Evolutionary conservation across 92 coral and sea anemone genomes (phyloP).

Genomic region (Porites lobata): DNA sequence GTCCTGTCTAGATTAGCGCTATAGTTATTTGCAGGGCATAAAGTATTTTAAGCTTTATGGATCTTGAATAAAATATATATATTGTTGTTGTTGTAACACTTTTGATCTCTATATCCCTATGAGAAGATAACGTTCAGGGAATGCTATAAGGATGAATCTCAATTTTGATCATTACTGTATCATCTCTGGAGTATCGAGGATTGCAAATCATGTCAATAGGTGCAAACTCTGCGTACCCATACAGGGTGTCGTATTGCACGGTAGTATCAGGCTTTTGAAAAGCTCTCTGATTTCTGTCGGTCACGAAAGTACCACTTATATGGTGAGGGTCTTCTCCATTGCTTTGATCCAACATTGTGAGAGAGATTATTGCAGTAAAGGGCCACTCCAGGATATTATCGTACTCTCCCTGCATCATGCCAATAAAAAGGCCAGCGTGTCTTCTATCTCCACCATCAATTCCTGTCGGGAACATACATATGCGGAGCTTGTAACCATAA

Average conservation of each 20-base stretch:
- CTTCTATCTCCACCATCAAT: slow-evolving; percentile 69
- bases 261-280: slow-evolving; percentile 78
- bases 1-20: too few species aligned
- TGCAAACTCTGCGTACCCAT: slow-evolving; percentile 86
- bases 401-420: slow-evolving; percentile 77
- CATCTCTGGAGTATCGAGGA: slow-evolving; percentile 66
- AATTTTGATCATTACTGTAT: slow-evolving; percentile 71
- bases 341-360: slow-evolving; percentile 83
- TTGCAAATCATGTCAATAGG: slow-evolving; percentile 70
- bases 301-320: slow-evolving; percentile 82
- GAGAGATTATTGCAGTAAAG: slow-evolving; percentile 76
- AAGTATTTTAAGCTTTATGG: too few species aligned
- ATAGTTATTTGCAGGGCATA: too few species aligned
- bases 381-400: slow-evolving; percentile 85
- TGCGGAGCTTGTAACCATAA: slow-evolving; percentile 81
- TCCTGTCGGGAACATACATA: slow-evolving; percentile 73
- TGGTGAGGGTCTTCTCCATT: slow-evolving; percentile 67
- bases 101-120: too few species aligned
- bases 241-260: slow-evolving; percentile 65
- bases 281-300: slow-evolving; percentile 77
- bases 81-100: too few species aligned
- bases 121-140: not conserved
- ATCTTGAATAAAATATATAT: too few species aligned
- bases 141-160: slow-evolving; percentile 54
- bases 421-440: slow-evolving; percentile 77